phyloP scores from a whole-genome alignment of 2,888 invertebrate species.

The Noctua janthina region DNA sequence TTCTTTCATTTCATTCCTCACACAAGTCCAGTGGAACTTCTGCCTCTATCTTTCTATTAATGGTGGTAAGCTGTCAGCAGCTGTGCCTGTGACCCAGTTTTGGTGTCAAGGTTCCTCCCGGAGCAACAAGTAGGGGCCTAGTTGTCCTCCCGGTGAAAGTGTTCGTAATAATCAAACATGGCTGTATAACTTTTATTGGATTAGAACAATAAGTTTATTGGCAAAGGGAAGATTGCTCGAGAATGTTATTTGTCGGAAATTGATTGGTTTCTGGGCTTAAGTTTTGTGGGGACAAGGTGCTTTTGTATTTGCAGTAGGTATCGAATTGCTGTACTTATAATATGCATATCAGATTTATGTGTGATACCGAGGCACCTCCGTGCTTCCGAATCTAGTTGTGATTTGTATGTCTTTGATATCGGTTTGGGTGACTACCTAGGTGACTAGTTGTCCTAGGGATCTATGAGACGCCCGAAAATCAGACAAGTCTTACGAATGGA shows the following conservation, averaged over 20 bases:
- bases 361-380: neutral
- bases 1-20: neutral
- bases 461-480: neutral
- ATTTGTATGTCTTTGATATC: neutral
- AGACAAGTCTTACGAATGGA: neutral
- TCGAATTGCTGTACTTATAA: neutral
- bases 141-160: slow-evolving; percentile 33
- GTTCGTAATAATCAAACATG: slow-evolving; percentile 47
- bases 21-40: slow-evolving; percentile 5
- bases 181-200: slow-evolving; percentile 39
- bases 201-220: slow-evolving; percentile 36
- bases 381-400: neutral
- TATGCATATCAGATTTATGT: neutral
- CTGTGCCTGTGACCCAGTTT: slow-evolving; percentile 58
- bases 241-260: slow-evolving; percentile 12
- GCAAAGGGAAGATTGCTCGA: neutral
- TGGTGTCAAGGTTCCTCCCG: slow-evolving; percentile 60
- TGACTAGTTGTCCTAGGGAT: neutral
- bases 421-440: neutral
- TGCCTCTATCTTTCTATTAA: slow-evolving; percentile 16
- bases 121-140: slow-evolving; percentile 62
- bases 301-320: neutral
- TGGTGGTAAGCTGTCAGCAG: slow-evolving; percentile 11
- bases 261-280: neutral
- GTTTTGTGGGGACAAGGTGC: neutral